These are phyloP conservation scores for Schrankia costaestrigalis DNA, from an alignment of 2,888 invertebrate genomes.

Conservation along the genomic window DNA sequence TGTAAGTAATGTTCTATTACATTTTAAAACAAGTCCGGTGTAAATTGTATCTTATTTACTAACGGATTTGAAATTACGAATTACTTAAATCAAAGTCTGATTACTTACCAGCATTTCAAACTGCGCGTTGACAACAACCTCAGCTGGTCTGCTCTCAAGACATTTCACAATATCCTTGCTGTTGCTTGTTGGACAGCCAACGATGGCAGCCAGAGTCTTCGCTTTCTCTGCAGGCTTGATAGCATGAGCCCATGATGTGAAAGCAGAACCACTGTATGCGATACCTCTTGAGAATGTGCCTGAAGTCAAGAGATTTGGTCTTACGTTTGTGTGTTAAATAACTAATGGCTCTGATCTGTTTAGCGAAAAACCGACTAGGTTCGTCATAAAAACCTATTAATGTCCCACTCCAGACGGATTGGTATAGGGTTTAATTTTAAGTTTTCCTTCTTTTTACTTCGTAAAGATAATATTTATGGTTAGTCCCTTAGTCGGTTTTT, in stretches of 20 bases:
- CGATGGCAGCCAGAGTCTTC: conserved; percentile 76
- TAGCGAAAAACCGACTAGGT: no score
- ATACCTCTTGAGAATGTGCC: conserved; percentile 83
- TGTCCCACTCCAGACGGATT: no score
- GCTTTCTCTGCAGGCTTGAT: conserved; percentile 82
- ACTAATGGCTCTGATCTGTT: no score
- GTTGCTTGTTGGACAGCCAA: conserved; percentile 82
- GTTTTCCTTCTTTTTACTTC: no score
- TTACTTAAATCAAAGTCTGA: neutral
- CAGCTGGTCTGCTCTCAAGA: conserved; percentile 81
- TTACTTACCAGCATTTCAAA: conserved; percentile 81
- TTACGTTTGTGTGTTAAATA: no score
- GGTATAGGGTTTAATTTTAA: no score
- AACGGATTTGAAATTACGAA: neutral
- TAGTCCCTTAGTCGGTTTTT: no score
- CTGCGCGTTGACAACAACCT: conserved; percentile 80
- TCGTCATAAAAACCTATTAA: no score
- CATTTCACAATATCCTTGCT: conserved; percentile 82
- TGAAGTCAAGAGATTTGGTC: conserved; percentile 33
- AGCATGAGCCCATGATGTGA: conserved; percentile 82
- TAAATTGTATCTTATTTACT: no score
- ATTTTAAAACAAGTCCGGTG: no score
- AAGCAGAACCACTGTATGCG: conserved; percentile 85
- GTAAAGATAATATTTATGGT: no score
- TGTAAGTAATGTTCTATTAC: no score